Conservation (phyloP, 2,113 vertebrate species). For the Erythrocercus mccallii region DNA sequence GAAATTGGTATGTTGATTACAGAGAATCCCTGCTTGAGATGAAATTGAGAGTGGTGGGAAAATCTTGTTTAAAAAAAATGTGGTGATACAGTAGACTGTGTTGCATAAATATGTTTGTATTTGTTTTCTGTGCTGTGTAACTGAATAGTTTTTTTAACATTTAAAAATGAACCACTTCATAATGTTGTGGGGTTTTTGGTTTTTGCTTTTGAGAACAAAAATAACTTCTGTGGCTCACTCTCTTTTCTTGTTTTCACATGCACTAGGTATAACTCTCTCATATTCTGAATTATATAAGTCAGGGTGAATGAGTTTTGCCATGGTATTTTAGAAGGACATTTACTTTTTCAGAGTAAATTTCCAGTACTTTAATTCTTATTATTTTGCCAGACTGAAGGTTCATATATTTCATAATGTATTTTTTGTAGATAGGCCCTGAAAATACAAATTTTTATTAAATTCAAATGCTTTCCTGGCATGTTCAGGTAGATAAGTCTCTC, state of each 20-base stretch:
- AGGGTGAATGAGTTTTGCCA: background rate
- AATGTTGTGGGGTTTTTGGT: accelerated
- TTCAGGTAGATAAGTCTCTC: background rate
- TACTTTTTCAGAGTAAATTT: background rate
- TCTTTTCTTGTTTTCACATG: background rate
- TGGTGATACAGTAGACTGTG: background rate
- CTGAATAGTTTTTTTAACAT: background rate
- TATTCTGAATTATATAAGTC: background rate
- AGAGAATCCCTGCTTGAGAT: background rate
- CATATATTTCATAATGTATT: background rate
- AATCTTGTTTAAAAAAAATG: background rate
- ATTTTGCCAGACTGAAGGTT: background rate
- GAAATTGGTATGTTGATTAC: background rate
- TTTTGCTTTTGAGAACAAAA: background rate
- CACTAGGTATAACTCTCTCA: background rate
- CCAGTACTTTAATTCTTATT: background rate
- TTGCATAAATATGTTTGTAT: background rate
- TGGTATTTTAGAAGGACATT: background rate
- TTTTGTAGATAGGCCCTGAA: background rate
- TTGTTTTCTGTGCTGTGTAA: background rate
- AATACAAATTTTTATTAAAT: background rate
- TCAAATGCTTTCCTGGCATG: background rate
- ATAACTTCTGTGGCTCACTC: background rate
- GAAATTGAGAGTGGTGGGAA: background rate
- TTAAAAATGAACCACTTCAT: background rate